Evolutionary conservation across 2,888 invertebrate genomes (phyloP).

Genomic region (Flabesymbios commensalis): DNA sequence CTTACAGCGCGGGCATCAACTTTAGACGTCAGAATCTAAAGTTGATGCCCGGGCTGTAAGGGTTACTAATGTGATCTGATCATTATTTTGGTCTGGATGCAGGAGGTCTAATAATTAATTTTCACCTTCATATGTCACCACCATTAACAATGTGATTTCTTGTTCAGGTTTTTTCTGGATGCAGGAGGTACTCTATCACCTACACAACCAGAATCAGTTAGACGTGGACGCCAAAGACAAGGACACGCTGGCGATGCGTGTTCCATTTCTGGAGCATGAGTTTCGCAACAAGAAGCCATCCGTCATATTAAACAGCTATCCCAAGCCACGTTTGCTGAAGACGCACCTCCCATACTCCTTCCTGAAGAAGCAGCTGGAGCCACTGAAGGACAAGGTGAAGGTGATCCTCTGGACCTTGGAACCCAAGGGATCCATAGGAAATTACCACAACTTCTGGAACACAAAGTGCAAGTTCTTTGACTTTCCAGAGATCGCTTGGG

Average conservation of each 20-base stretch:
- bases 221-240: background rate
- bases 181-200: constrained; percentile 5
- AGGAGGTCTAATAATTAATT: too few relatives aligned
- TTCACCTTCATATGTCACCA: too few relatives aligned
- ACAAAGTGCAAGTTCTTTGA: background rate
- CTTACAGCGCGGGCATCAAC: too few relatives aligned
- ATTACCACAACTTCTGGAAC: constrained; percentile 3
- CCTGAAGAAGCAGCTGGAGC: background rate
- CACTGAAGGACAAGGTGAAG: constrained; percentile 5
- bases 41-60: too few relatives aligned
- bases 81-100: too few relatives aligned
- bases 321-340: background rate
- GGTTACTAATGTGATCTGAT: too few relatives aligned
- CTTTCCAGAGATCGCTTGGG: background rate
- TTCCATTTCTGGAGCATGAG: constrained; percentile 8
- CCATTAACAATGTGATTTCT: too few relatives aligned
- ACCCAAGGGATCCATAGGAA: background rate
- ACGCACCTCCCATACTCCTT: background rate
- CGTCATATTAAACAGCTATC: background rate
- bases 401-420: constrained; percentile 2
- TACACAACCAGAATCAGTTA: constrained; percentile 1
- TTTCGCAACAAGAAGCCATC: background rate
- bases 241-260: background rate
- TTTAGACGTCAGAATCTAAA: too few relatives aligned
- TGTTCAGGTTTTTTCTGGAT: constrained; percentile 6